A percentile compares a stretch with the other conserved stretches of the same genome.
phyloP scores from a whole-genome alignment of 1,140 invertebrate species.

The Nasonia giraulti region DNA sequence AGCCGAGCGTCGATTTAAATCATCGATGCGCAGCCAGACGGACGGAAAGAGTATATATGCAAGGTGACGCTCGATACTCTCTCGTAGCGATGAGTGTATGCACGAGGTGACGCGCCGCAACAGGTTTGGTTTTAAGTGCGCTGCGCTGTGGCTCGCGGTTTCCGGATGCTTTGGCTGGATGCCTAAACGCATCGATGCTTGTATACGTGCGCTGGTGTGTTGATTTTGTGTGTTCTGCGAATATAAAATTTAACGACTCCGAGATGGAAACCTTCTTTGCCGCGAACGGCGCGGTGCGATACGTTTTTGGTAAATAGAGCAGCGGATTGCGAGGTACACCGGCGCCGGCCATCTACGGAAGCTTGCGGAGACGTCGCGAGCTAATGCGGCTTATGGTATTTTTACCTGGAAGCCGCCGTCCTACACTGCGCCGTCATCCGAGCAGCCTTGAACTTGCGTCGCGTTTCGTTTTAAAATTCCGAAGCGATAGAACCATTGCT shows the following conservation, averaged over 20 bases:
- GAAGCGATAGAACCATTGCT: not conserved
- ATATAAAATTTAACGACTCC: too few species aligned
- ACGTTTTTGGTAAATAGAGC: constrained; percentile 35
- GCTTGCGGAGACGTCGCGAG: not conserved
- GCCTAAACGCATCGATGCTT: not conserved
- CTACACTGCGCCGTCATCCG: not conserved
- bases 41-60: not conserved
- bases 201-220: too few species aligned
- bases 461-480: not conserved
- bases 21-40: constrained; percentile 4
- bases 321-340: not conserved
- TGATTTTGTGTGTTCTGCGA: too few species aligned
- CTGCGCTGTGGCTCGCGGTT: too few species aligned
- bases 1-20: constrained; percentile 43
- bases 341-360: constrained; percentile 3
- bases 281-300: not conserved
- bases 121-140: not conserved
- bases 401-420: not conserved
- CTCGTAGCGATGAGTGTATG: too few species aligned
- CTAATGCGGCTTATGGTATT: not conserved
- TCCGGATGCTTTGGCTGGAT: not conserved
- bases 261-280: too few species aligned
- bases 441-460: constrained; percentile 6
- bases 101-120: not conserved
- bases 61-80: too few species aligned